Evolutionary conservation across 2,888 invertebrate genomes (phyloP).

Genomic region (Lasioglossum pauxillum): DNA sequence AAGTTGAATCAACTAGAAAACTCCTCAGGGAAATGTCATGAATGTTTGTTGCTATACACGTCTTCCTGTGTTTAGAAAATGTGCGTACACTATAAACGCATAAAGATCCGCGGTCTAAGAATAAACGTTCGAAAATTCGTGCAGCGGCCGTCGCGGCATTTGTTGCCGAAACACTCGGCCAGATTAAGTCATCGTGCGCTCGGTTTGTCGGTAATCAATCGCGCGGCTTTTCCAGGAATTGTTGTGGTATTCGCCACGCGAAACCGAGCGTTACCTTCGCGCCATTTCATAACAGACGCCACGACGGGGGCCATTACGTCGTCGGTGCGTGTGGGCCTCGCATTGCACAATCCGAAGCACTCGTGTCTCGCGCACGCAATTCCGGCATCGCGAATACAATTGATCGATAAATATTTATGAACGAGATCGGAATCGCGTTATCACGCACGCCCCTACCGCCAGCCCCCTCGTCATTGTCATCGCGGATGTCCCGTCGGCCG

Average conservation of each 20-base stretch:
- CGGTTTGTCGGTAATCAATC: slow-evolving; percentile 47
- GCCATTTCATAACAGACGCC: slow-evolving; percentile 63
- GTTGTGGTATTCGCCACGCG: slow-evolving; percentile 49
- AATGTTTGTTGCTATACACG: neutral
- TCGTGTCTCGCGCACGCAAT: slow-evolving; percentile 60
- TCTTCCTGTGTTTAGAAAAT: neutral
- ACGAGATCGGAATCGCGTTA: slow-evolving; percentile 67
- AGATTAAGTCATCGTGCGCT: neutral
- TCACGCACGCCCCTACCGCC: slow-evolving; percentile 49
- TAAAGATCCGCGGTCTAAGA: neutral
- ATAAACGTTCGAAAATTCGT: neutral
- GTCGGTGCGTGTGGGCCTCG: slow-evolving; percentile 29
- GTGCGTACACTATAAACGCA: neutral
- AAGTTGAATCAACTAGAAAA: neutral
- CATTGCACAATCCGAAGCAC: slow-evolving; percentile 53
- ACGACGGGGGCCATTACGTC: slow-evolving; percentile 37
- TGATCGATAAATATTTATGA: slow-evolving; percentile 80
- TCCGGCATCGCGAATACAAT: slow-evolving; percentile 74
- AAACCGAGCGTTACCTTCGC: slow-evolving; percentile 38
- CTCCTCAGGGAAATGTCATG: neutral
- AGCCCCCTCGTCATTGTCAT: slow-evolving; percentile 8
- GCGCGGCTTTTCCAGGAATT: slow-evolving; percentile 59
- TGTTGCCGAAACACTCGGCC: slow-evolving; percentile 13
- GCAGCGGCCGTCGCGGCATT: neutral
- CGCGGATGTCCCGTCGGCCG: slow-evolving; percentile 16